A percentile compares a stretch with the other conserved stretches of the same genome.
Conservation (phyloP, 2,888 invertebrate genomes). For the Agrotis segetum region DNA sequence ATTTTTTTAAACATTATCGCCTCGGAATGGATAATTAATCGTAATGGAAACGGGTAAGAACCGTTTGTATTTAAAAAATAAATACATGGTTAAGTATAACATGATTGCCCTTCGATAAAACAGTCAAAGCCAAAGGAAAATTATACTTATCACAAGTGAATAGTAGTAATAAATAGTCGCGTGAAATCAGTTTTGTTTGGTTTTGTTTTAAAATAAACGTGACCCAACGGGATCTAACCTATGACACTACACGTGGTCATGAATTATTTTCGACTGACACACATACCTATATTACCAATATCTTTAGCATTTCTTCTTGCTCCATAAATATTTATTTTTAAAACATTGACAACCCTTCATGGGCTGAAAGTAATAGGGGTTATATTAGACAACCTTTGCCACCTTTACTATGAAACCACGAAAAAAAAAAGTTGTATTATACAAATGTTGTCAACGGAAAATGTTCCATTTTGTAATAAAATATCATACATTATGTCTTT, state of each 20-base stretch:
- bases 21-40: neutral
- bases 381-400: too few species aligned
- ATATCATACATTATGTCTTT: too few species aligned
- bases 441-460: too few species aligned
- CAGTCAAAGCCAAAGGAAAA: slow-evolving; percentile 40
- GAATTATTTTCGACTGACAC: slow-evolving; percentile 5
- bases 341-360: too few species aligned
- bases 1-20: neutral
- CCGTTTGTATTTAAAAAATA: neutral
- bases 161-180: neutral
- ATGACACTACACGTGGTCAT: slow-evolving; percentile 20
- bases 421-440: too few species aligned
- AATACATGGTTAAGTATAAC: slow-evolving; percentile 7
- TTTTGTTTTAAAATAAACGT: slow-evolving; percentile 15
- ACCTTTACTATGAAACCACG: too few species aligned
- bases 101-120: slow-evolving; percentile 38
- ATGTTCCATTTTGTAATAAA: too few species aligned
- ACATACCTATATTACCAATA: too few species aligned
- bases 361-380: too few species aligned
- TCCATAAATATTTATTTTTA: neutral
- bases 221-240: slow-evolving; percentile 18
- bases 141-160: slow-evolving; percentile 6
- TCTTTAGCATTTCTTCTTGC: slow-evolving; percentile 1
- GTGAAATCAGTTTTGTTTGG: neutral
- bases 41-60: neutral